Percentiles rank a stretch among this genome's conserved stretches.
phyloP scores from a whole-genome alignment of 2,888 invertebrate genomes.

The Euclidia mi region DNA sequence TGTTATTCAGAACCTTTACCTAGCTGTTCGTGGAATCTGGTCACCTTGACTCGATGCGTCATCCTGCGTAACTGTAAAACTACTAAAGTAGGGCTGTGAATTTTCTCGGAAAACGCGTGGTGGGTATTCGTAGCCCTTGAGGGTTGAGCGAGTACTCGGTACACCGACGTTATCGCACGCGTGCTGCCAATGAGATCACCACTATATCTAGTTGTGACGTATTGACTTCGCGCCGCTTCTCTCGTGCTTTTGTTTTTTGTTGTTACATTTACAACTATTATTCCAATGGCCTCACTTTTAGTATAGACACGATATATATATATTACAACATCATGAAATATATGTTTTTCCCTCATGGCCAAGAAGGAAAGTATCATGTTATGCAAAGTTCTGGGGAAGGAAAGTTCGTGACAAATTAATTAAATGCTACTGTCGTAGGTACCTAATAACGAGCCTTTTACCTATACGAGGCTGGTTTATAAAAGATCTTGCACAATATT shows the following conservation, averaged over 20 bases:
- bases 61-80: slow-evolving; percentile 30
- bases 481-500: slow-evolving; percentile 1
- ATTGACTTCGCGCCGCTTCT: slow-evolving; percentile 56
- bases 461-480: neutral
- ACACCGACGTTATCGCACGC: slow-evolving; percentile 67
- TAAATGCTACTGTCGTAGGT: neutral
- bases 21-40: slow-evolving; percentile 33
- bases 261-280: slow-evolving; percentile 50
- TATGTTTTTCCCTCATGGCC: slow-evolving; percentile 7
- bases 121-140: slow-evolving; percentile 59
- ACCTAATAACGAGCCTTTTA: neutral
- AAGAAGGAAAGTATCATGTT: neutral
- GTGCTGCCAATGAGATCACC: slow-evolving; percentile 82
- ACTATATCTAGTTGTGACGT: slow-evolving; percentile 86
- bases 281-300: slow-evolving; percentile 39
- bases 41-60: slow-evolving; percentile 51
- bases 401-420: neutral
- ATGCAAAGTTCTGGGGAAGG: slow-evolving; percentile 2
- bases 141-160: slow-evolving; percentile 51
- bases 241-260: slow-evolving; percentile 62
- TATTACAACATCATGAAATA: slow-evolving; percentile 7
- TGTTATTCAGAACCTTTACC: slow-evolving; percentile 4
- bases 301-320: slow-evolving; percentile 8
- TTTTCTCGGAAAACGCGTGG: slow-evolving; percentile 44
- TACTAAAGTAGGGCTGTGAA: slow-evolving; percentile 26